A percentile compares a stretch with the other conserved stretches of the same genome.
phyloP scores from a whole-genome alignment of 2,888 invertebrate species.

The Isotomurus palustris region DNA sequence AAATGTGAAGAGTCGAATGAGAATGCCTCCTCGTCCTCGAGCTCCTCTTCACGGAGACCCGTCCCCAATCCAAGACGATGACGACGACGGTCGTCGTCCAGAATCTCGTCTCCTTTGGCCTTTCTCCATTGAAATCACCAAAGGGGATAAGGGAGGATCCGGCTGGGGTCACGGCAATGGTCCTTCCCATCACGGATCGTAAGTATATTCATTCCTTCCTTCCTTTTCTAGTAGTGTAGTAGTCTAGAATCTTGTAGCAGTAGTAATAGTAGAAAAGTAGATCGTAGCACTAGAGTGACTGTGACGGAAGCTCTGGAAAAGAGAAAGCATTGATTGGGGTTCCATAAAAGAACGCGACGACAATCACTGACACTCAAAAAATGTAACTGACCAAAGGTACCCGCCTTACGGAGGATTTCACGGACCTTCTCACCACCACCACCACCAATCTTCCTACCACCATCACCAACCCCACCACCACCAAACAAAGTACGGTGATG shows the following conservation, averaged over 20 bases:
- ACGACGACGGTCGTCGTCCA: conserved; percentile 32
- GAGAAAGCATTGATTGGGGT: too few relatives aligned
- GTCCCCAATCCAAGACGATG: conserved; percentile 34
- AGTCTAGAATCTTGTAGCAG: too few relatives aligned
- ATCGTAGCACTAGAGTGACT: too few relatives aligned
- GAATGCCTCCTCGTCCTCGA: conserved; percentile 9
- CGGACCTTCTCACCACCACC: not conserved
- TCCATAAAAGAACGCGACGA: not conserved
- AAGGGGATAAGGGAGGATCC: conserved; percentile 25
- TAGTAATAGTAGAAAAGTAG: too few relatives aligned
- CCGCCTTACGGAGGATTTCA: too few relatives aligned
- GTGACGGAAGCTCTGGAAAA: too few relatives aligned
- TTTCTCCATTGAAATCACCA: conserved; percentile 37
- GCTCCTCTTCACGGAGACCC: conserved; percentile 36
- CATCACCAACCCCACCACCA: conserved; percentile 29
- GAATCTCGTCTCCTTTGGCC: conserved; percentile 40
- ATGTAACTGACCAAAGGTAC: not conserved
- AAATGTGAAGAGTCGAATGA: conserved; percentile 29
- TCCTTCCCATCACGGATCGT: conserved; percentile 31
- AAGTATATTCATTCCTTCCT: conserved; percentile 15
- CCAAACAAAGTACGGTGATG: conserved; percentile 25
- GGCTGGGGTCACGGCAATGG: conserved; percentile 13
- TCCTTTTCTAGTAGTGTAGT: too few relatives aligned
- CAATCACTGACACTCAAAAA: conserved; percentile 2
- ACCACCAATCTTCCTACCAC: not conserved